Base-by-base conservation (phyloP, 2,797 vertebrate species). In the Sebastes miniatus region DNA sequence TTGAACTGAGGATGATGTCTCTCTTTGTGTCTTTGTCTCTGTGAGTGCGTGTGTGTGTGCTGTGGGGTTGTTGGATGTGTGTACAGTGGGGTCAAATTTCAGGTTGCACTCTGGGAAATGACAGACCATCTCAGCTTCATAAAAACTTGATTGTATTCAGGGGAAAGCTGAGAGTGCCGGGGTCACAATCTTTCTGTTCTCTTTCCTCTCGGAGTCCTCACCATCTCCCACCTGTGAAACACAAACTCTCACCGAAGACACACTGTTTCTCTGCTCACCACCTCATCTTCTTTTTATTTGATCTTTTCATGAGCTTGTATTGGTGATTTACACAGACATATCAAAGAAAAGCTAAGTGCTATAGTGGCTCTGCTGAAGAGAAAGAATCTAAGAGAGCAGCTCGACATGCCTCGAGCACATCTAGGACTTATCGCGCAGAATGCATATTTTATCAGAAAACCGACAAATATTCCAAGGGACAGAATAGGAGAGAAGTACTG, bases 111-210 rank as follows among this genome's bases (percentile, higher is more conserved):
- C 76, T 80, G 43, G 58, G 36, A 81, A 84, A 69, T 79, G 39
- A 77, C 70, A 72, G 20, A 18, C 62, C 20, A 58, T 54, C 34
- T 52, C 18, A 52, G 73, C 62, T 80, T 83, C 63, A 77, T 83
- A 78, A 80, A 77, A 80, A 77, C 63, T 18, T 68, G 70, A 80
- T 77, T 83, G 80, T 86, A 57, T 83, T 59, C 39, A 43, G 32
- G 27, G 62, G 61, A 29, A 78, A 78, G 16, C 52, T 59, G 65
- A 79, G 59, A 65, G 64, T 11, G 43, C 25, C 0, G 2, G 11
- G 50, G 58, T 58, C 71, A 61, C 4, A 62, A 31, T 73, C 34
- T 8, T 4, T 58, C 50, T 16, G n/a, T 52, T 56, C 20, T 79
- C 7, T 39, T 63, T 64, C 20, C 16, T 54, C 14, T 58, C 69